phyloP scores from a whole-genome alignment of 1,140 invertebrate species.

The Globodera rostochiensis region DNA sequence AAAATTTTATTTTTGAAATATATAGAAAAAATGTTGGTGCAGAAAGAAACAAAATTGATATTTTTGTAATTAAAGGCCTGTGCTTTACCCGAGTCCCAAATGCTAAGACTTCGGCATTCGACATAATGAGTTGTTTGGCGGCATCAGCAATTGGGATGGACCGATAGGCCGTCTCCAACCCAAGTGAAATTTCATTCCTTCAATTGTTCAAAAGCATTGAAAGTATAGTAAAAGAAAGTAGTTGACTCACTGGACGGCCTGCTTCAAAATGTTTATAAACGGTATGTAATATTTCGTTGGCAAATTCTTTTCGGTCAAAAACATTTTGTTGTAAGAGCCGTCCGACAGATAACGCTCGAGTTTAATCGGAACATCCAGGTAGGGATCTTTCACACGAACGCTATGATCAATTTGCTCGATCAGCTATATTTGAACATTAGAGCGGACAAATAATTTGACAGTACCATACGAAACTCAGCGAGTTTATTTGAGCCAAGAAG shows the following conservation, averaged over 20 bases:
- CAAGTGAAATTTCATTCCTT: background rate
- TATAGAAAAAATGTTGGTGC: no score
- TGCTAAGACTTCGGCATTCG: background rate
- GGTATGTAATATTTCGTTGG: background rate
- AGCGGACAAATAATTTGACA: background rate
- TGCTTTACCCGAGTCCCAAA: background rate
- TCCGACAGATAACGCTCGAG: background rate
- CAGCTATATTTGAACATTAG: background rate
- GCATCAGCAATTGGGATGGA: background rate
- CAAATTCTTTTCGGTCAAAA: constrained; percentile 2
- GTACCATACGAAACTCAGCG: background rate
- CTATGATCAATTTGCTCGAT: constrained; percentile 4
- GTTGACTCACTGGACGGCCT: background rate
- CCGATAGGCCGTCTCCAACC: background rate
- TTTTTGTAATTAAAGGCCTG: background rate
- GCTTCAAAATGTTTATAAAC: constrained; percentile 11
- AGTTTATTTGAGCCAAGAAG: background rate
- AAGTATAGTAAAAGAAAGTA: background rate
- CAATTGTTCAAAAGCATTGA: background rate
- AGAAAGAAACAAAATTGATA: no score
- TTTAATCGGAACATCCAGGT: background rate
- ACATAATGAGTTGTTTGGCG: background rate
- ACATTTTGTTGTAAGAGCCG: constrained; percentile 7
- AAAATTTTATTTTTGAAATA: no score
- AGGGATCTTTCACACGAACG: constrained; percentile 1